Percentiles rank a stretch among this genome's conserved stretches.
These are phyloP conservation scores for Nectonema munidae DNA, from an alignment of 2,888 invertebrate species.

Conservation along the genomic window DNA sequence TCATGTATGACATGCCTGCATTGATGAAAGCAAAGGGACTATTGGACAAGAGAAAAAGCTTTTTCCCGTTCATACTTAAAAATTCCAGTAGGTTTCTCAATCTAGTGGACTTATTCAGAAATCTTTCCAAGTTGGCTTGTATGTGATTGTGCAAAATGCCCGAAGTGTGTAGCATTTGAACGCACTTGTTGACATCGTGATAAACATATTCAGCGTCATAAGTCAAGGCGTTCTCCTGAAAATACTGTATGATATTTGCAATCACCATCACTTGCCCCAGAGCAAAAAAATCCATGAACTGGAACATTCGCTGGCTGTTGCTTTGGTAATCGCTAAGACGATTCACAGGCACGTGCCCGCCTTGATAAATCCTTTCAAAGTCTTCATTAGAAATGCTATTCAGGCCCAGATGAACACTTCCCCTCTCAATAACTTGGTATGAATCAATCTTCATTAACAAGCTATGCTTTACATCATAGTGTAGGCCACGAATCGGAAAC, in stretches of 20 bases:
- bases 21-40: conserved; percentile 77
- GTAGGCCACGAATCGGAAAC: conserved; percentile 79
- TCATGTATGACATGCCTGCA: conserved; percentile 55
- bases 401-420: conserved; percentile 39
- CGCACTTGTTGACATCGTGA: conserved; percentile 64
- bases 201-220: conserved; percentile 81
- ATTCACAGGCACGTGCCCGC: too few species aligned
- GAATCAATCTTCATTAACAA: conserved; percentile 67
- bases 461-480: conserved; percentile 81
- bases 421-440: conserved; percentile 75
- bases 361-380: conserved; percentile 12
- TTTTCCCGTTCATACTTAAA: conserved; percentile 40
- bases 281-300: conserved; percentile 73
- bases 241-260: conserved; percentile 69
- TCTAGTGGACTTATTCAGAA: conserved; percentile 23
- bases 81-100: conserved; percentile 41
- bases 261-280: conserved; percentile 75
- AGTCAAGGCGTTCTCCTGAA: conserved; percentile 50
- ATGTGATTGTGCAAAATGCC: conserved; percentile 19
- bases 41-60: conserved; percentile 72
- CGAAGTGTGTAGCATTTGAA: conserved; percentile 18
- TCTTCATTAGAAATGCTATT: neutral
- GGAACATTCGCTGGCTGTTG: conserved; percentile 37
- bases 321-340: too few species aligned
- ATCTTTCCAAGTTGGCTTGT: conserved; percentile 17